Percentiles rank a stretch among this genome's conserved stretches.
Conservation (phyloP, 2,888 invertebrate species). For the Cinara cedri region DNA sequence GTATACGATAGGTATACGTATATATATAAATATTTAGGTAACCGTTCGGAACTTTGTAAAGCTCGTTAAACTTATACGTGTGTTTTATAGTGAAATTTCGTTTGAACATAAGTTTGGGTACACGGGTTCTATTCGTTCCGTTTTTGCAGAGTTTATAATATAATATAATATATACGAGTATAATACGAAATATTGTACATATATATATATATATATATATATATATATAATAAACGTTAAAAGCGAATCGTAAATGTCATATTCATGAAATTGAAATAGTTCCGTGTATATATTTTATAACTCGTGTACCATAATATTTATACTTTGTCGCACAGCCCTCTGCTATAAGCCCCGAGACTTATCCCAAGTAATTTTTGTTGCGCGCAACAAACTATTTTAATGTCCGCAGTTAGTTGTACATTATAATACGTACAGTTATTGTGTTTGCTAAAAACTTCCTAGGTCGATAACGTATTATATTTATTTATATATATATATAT, state of each 20-base stretch:
- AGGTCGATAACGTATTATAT: too few species aligned
- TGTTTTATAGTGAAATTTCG: background rate
- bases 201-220: too few species aligned
- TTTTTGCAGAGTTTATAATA: background rate
- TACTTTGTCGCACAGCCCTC: background rate
- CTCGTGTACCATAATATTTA: background rate
- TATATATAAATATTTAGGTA: too few species aligned
- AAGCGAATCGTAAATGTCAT: background rate
- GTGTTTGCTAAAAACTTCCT: background rate
- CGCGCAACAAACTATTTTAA: constrained; percentile 1
- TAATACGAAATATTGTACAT: background rate
- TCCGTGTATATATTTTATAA: background rate
- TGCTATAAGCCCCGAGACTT: background rate
- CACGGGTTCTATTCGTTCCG: too few species aligned
- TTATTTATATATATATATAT: too few species aligned
- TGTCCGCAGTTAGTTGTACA: background rate
- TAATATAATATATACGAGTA: background rate
- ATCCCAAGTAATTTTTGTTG: background rate
- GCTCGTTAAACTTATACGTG: too few species aligned
- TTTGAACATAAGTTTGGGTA: too few species aligned
- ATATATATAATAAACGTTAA: too few species aligned
- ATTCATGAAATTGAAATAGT: constrained; percentile 13
- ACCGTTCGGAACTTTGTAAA: too few species aligned
- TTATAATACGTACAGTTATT: too few species aligned
- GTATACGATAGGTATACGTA: too few species aligned